These are phyloP conservation scores for Schrankia costaestrigalis DNA, from an alignment of 2,888 invertebrate genomes.

Conservation along the genomic window DNA sequence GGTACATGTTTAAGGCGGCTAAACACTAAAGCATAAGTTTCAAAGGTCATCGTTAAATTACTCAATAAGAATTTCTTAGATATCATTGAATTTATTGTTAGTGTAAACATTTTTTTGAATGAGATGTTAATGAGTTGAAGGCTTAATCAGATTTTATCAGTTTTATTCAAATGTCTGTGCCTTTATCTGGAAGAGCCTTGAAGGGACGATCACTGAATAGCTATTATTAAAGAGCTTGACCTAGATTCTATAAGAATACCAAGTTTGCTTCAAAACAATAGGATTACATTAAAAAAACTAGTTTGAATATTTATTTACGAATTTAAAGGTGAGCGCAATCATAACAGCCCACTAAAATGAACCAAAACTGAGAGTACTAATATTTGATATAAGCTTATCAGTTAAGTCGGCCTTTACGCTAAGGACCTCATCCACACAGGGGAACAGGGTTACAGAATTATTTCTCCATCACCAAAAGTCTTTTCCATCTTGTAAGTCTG, in stretches of 20 bases:
- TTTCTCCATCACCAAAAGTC: too few species aligned
- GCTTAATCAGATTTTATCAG: constrained; percentile 20
- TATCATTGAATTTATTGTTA: constrained; percentile 20
- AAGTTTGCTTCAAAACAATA: constrained; percentile 8
- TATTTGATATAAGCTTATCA: too few species aligned
- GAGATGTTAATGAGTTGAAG: constrained; percentile 20
- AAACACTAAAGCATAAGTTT: constrained; percentile 19
- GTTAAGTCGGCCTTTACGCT: too few species aligned
- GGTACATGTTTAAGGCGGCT: constrained; percentile 16
- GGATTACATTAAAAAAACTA: constrained; percentile 5
- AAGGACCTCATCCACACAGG: too few species aligned
- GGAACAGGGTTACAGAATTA: too few species aligned
- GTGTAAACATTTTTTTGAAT: constrained; percentile 21
- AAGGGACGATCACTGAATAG: constrained; percentile 14
- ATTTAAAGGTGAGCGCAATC: too few species aligned
- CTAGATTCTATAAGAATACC: constrained; percentile 15
- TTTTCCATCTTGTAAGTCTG: too few species aligned
- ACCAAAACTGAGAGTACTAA: too few species aligned
- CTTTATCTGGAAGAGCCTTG: constrained; percentile 21
- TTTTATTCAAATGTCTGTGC: constrained; percentile 16
- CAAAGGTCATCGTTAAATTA: constrained; percentile 21
- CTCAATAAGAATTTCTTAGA: constrained; percentile 20
- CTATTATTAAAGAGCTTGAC: constrained; percentile 20
- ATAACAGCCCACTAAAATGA: too few species aligned
- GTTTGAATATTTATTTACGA: too few species aligned